These are phyloP conservation scores for Ptiloglossa arizonensis DNA, from an alignment of 1,140 invertebrate species.

Conservation along the genomic window DNA sequence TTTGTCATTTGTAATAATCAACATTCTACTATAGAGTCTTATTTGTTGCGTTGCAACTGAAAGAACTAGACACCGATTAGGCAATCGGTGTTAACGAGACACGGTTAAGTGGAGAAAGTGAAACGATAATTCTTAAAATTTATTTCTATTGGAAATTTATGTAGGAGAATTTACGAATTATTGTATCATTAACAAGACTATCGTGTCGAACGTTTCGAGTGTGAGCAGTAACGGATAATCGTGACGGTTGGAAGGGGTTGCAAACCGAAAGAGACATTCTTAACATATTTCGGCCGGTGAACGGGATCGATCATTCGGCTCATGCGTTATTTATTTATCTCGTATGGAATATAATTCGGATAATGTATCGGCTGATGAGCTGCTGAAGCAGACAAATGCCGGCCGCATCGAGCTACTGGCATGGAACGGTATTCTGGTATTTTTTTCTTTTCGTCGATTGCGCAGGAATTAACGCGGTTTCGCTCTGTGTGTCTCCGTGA, in stretches of 20 bases:
- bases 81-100: too few relatives aligned
- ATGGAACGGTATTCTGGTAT: constrained; percentile 57
- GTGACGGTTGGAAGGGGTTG: not conserved
- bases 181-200: too few relatives aligned
- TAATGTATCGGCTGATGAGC: constrained; percentile 44
- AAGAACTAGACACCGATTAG: too few relatives aligned
- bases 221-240: not conserved
- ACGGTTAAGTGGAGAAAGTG: too few relatives aligned
- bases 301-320: constrained; percentile 1
- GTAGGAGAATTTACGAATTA: too few relatives aligned
- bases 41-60: too few relatives aligned
- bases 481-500: constrained; percentile 44
- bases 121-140: too few relatives aligned
- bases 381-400: constrained; percentile 49
- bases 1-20: too few relatives aligned
- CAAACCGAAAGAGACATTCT: not conserved
- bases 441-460: constrained; percentile 58
- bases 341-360: constrained; percentile 47
- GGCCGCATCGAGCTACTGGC: constrained; percentile 43
- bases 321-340: constrained; percentile 36
- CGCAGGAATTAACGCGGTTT: constrained; percentile 60
- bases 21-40: too few relatives aligned
- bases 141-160: too few relatives aligned
- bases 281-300: not conserved
- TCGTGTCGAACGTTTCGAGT: not conserved